phyloP scores from a whole-genome alignment of 2,888 invertebrate species.

The Autographa pulchrina region DNA sequence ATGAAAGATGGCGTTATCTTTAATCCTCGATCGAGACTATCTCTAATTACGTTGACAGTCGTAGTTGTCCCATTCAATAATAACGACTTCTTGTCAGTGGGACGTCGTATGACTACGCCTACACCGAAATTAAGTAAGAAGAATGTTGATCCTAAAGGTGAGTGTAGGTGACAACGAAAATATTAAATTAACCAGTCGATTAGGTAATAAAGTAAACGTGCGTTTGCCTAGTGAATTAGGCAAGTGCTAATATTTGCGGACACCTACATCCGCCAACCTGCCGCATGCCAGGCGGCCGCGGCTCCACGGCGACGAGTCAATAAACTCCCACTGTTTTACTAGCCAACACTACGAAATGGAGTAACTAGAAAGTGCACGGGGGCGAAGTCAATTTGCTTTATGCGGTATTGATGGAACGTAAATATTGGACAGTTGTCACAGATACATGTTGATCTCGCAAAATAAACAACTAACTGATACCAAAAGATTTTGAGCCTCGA shows the following conservation, averaged over 20 bases:
- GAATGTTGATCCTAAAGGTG: conserved; percentile 68
- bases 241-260: conserved; percentile 86
- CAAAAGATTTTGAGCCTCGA: not conserved
- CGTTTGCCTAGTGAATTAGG: conserved; percentile 77
- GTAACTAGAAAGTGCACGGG: conserved; percentile 59
- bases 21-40: conserved; percentile 67
- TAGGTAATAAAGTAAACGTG: conserved; percentile 82
- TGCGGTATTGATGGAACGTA: conserved; percentile 19
- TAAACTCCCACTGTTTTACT: conserved; percentile 77
- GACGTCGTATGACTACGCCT: conserved; percentile 69
- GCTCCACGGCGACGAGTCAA: conserved; percentile 70
- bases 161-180: conserved; percentile 72
- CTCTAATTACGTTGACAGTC: conserved; percentile 68
- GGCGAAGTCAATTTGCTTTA: conserved; percentile 49
- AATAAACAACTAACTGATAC: conserved; percentile 1
- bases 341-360: conserved; percentile 60
- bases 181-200: conserved; percentile 70
- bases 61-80: conserved; percentile 67
- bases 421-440: conserved; percentile 25
- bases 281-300: conserved; percentile 68
- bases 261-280: conserved; percentile 86
- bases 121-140: conserved; percentile 69
- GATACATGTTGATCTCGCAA: not conserved
- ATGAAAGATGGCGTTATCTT: conserved; percentile 65
- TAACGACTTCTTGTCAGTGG: conserved; percentile 69